These are phyloP conservation scores for Hyles euphorbiae DNA, from an alignment of 1,140 invertebrate species.

Conservation along the genomic window DNA sequence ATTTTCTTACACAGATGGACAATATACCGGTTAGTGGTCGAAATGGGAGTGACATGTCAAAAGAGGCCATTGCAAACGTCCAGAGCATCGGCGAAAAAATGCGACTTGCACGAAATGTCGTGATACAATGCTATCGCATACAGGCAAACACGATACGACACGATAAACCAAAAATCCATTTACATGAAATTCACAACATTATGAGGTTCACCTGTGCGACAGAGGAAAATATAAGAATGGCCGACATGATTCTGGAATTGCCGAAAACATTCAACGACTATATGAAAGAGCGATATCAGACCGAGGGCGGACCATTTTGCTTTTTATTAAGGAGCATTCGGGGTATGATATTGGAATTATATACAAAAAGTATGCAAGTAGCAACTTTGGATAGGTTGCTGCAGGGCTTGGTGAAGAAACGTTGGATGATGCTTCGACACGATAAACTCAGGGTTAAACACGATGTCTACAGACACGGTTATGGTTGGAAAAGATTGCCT, in stretches of 20 bases:
- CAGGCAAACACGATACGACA: too few species aligned
- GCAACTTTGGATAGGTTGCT: background rate
- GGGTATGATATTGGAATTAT: background rate
- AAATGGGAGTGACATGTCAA: too few species aligned
- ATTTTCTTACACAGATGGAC: too few species aligned
- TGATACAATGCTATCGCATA: too few species aligned
- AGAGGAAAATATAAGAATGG: background rate
- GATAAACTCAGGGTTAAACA: background rate
- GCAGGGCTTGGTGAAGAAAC: too few species aligned
- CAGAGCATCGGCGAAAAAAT: constrained; percentile 1
- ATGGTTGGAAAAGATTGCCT: constrained; percentile 9
- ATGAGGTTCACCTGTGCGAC: background rate
- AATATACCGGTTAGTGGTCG: too few species aligned
- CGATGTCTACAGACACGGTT: constrained; percentile 6
- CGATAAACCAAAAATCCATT: too few species aligned
- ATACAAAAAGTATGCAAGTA: background rate
- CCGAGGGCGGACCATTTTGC: background rate
- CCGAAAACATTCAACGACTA: constrained; percentile 5
- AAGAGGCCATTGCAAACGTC: too few species aligned
- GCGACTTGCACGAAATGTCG: constrained; percentile 1
- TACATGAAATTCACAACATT: too few species aligned
- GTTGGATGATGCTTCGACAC: background rate
- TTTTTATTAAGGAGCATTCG: background rate
- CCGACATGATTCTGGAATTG: background rate
- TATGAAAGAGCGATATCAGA: background rate